Conservation (phyloP, 2,888 invertebrate species). For the Gymnoscelis rufifasciata region DNA sequence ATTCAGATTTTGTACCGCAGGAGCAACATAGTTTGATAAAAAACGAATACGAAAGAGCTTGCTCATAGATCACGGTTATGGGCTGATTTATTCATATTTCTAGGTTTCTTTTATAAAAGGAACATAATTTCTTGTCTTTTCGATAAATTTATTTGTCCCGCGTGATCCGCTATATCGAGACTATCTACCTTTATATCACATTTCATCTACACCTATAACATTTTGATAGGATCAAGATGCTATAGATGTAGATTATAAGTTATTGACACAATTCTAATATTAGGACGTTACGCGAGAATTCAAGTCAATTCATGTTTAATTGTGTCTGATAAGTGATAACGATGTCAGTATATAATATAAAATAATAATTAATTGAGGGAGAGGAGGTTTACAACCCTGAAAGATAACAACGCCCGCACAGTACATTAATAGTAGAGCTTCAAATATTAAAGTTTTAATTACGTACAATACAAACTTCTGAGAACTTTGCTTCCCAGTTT, state of each 20-base stretch:
- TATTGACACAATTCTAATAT: too few relatives aligned
- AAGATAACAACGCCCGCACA: constrained; percentile 1
- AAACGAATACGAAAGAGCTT: background rate
- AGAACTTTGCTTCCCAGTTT: constrained; percentile 1
- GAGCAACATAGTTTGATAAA: constrained; percentile 1
- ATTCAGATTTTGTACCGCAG: constrained; percentile 6
- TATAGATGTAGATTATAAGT: too few relatives aligned
- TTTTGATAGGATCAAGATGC: too few relatives aligned
- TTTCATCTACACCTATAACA: too few relatives aligned
- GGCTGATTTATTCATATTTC: background rate
- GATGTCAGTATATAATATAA: background rate
- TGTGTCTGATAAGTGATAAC: too few relatives aligned
- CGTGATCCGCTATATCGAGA: too few relatives aligned
- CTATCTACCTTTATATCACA: too few relatives aligned
- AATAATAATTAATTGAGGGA: background rate
- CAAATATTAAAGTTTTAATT: constrained; percentile 16
- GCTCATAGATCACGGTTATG: background rate
- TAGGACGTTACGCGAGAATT: too few relatives aligned
- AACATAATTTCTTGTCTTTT: too few relatives aligned
- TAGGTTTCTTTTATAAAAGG: background rate
- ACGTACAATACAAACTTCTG: constrained; percentile 13
- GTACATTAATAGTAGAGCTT: constrained; percentile 8
- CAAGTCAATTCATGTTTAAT: too few relatives aligned
- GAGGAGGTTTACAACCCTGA: constrained; percentile 3
- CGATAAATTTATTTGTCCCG: too few relatives aligned